Evolutionary conservation across 2,888 invertebrate genomes (phyloP), one percentile per base, ranked within the genome.

Genomic region (Papilio protenor): DNA sequence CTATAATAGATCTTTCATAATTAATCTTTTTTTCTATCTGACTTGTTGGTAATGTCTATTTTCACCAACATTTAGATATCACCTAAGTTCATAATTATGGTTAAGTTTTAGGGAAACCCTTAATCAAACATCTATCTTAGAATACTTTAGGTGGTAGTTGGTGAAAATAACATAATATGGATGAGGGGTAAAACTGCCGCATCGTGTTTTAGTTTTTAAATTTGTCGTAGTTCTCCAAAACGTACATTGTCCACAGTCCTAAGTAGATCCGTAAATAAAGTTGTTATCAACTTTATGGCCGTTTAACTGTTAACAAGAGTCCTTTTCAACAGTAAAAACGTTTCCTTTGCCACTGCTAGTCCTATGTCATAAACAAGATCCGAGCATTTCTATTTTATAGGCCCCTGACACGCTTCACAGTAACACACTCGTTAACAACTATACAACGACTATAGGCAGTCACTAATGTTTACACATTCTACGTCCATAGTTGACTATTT

Each of bases 221-320:
- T 18, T 18, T 18, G 33, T 66, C 40, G 8, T n/a, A n/a, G 10
- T 33, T 40, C 1, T 33, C 18, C n/a, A 11, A 40, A 66, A 66
- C 11, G 66, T 66, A 66, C 18, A n/a, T 40, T 12, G 3, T 1
- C 14, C 18, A n/a, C 18, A 16, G 10, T 40, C 66, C 18, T 64
- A 66, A 66, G 40, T 66, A 66, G 66, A 40, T 40, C 66, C 66
- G n/a, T 66, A 66, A 66, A 66, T 66, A 66, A 66, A 40, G 66
- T 40, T 64, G 64, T 66, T 66, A 66, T 66, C 66, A 66, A 66
- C n/a, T 66, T 66, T 66, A 66, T 40, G 18, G n/a, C n/a, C 40
- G n/a, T 66, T 66, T 66, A 33, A 66, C 33, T 40, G 66, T 33
- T 27, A 27, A 40, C n/a, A 11, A n/a, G 11, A 11, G 66, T 66